These are phyloP conservation scores for Phaonia tiefii DNA, from an alignment of 2,888 invertebrate species.

Conservation along the genomic window DNA sequence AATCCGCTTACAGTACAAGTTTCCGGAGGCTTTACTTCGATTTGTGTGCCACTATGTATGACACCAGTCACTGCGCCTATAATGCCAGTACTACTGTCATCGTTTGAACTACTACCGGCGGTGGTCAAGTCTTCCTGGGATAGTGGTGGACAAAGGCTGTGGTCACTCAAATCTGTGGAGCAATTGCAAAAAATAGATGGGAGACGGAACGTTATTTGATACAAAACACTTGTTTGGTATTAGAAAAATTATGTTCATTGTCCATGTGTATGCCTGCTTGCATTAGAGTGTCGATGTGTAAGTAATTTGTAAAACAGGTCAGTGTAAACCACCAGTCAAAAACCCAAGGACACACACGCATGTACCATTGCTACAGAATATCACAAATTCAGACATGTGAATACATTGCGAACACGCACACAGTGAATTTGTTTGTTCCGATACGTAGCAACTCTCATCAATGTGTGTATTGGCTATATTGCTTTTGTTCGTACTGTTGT, in stretches of 20 bases:
- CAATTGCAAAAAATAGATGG: not conserved
- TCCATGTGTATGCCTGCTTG: not conserved
- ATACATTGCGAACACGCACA: too few species aligned
- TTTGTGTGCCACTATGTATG: conserved; percentile 80
- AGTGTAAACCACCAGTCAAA: not conserved
- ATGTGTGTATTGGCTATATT: conserved; percentile 5
- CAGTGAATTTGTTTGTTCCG: not conserved
- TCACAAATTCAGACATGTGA: too few species aligned
- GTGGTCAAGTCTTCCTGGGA: conserved; percentile 77
- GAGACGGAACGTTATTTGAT: not conserved
- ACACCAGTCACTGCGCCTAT: conserved; percentile 72
- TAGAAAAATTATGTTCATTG: not conserved
- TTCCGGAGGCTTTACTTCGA: conserved; percentile 84
- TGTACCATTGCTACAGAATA: not conserved
- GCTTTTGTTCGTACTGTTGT: not conserved
- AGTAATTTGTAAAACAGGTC: conserved; percentile 38
- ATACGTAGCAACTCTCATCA: not conserved
- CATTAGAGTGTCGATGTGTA: conserved; percentile 34
- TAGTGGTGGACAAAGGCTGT: conserved; percentile 79
- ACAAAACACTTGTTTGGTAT: conserved; percentile 2
- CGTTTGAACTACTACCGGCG: conserved; percentile 72
- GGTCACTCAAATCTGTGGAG: conserved; percentile 78
- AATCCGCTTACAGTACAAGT: conserved; percentile 82
- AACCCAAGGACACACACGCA: not conserved
- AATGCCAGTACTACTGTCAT: conserved; percentile 73